Percentiles rank a stretch among this genome's conserved stretches.
phyloP scores from a whole-genome alignment of 1,140 invertebrate species.

The Aphaenogaster ashmeadi region DNA sequence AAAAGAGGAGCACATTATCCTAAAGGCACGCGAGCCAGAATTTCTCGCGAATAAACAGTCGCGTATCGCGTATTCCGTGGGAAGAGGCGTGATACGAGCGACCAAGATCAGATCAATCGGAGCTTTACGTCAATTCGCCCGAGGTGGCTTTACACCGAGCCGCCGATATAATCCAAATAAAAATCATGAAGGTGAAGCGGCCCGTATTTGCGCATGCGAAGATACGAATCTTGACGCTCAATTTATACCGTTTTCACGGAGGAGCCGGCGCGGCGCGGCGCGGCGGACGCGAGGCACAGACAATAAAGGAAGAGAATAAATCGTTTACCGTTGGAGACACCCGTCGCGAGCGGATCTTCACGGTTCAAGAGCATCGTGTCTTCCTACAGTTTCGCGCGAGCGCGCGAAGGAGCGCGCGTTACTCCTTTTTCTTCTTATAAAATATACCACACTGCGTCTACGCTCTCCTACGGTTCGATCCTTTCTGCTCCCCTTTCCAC shows the following conservation, averaged over 20 bases:
- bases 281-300: constrained; percentile 11
- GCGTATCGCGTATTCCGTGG: neutral
- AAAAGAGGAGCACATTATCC: neutral
- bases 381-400: constrained; percentile 33
- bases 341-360: constrained; percentile 72
- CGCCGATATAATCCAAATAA: neutral
- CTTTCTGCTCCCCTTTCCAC: constrained; percentile 8
- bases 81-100: neutral
- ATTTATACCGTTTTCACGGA: constrained; percentile 53
- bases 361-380: constrained; percentile 61
- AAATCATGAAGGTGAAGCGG: neutral
- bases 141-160: neutral
- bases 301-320: constrained; percentile 70
- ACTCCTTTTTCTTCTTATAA: constrained; percentile 70
- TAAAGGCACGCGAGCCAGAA: neutral
- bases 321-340: constrained; percentile 72
- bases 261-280: neutral
- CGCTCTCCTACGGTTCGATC: constrained; percentile 39
- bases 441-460: constrained; percentile 70
- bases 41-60: neutral
- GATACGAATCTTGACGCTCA: constrained; percentile 54
- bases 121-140: neutral
- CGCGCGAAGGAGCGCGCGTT: neutral
- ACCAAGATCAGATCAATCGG: constrained; percentile 6
- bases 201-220: neutral